Base-by-base conservation (phyloP, 2,113 vertebrate species). In the Actenoides lindsayi region DNA sequence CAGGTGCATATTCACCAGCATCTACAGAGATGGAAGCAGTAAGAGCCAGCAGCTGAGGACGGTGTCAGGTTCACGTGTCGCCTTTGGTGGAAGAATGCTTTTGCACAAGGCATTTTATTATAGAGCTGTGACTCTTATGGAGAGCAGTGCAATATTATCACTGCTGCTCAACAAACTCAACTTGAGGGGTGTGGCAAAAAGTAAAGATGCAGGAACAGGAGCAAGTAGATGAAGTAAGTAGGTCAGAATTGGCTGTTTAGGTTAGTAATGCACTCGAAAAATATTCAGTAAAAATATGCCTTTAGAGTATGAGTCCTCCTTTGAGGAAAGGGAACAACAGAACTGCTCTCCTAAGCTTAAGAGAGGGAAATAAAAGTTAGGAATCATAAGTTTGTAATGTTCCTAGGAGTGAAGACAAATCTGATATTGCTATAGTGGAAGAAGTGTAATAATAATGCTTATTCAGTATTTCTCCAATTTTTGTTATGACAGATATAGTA, bases 31-130 rank as follows among this genome's bases (percentile, higher is more conserved):
- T 8, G 10, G 75, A 10, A 75, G 69, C 41, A 63, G 3, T 41
- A 79, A 24, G 21, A 50, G 46, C 6, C 4, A 3, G 35, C 28
- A 76, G 42, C 42, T 54, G 37, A 68, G 16, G 31, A 8, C 3
- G 8, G 16, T n/a, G 15, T 4, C 1, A 13, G 11, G 35, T 12
- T 57, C 56, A n/a, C 4, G 7, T 0, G 0, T 9, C 3, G 37
- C 8, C 8, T 44, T 53, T 57, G 16, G 20, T 65, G 30, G 48
- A 39, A 73, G 39, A 13, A 75, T 0, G 2, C 20, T 62, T 78
- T 24, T 57, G 8, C 62, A 67, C 2, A 1, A 10, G 17, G 17
- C 6, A 25, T 8, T 57, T 84, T 24, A 25, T 48, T 16, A 35
- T 0, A 54, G 19, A 90, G 8, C 10, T 28, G 23, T 39, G 56